Evolutionary conservation across 2,113 vertebrate species (phyloP), one percentile per base, ranked within the genome.

Genomic region (Heterotilapia buettikoferi): DNA sequence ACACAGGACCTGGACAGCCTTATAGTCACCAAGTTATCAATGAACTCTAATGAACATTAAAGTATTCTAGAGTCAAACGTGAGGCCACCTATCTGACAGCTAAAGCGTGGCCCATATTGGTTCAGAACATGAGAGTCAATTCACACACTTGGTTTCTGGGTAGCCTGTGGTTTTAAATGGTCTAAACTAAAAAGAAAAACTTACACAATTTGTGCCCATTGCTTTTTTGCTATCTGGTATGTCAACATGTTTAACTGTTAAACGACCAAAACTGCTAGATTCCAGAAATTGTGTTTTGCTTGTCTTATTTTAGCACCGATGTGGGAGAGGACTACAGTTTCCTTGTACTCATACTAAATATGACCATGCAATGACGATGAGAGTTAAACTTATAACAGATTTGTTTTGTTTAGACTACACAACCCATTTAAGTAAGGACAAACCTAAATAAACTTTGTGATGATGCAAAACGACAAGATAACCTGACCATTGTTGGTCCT

Each of bases 231-330:
- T 2, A 2, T 6, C 3, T 40, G 63, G 36, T 1, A 26, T 18
- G 40, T 47, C 5, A 29, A 76, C 14, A 47, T 4, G 24, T 9
- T 73, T 73, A 73, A 45, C 68, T 18, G 8, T 73, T 73, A 73
- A 26, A 1, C 3, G 3, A 61, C 63, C n/a, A 0, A 71, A 24
- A n/a, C 21, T 73, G 38, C 40, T 26, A 1, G 21, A 47, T 14
- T 26, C 24, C 3, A 73, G 68, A 7, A 73, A 66, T 21, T 21
- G 33, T n/a, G 61, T 21, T 66, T n/a, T 36, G 61, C 6, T 66
- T 0, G 18, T 12, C 31, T 38, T 38, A 38, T 66, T 38, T 66
- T n/a, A 21, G 33, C 61, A 66, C 61, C 1, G 1, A 66, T 38
- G 10, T 38, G 61, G 61, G 10, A 36, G 4, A 66, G 4, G 1